These are phyloP conservation scores for Eucriotettix oculatus DNA, from an alignment of 2,888 invertebrate species.

Conservation along the genomic window DNA sequence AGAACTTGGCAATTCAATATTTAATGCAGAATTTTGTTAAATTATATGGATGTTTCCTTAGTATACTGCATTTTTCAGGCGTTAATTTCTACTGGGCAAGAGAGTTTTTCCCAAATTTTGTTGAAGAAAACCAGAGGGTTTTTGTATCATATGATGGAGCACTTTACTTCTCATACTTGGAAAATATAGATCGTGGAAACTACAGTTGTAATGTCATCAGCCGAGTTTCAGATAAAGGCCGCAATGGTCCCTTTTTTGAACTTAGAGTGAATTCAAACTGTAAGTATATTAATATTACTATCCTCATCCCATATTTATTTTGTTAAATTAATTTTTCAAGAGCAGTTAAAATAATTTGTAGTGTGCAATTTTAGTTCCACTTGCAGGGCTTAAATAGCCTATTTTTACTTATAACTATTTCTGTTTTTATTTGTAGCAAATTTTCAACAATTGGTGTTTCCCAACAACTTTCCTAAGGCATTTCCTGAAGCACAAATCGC, in stretches of 20 bases:
- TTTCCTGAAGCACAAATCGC: constrained; percentile 87
- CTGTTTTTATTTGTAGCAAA: constrained; percentile 36
- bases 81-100: constrained; percentile 87
- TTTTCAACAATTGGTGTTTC: constrained; percentile 79
- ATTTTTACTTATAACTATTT: background rate
- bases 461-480: constrained; percentile 88
- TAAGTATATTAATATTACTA: constrained; percentile 24
- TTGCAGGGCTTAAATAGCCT: background rate
- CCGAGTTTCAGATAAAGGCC: constrained; percentile 67
- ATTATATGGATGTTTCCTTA: background rate
- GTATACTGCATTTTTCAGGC: constrained; percentile 22
- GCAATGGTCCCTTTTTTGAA: constrained; percentile 79
- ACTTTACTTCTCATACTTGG: constrained; percentile 84
- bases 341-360: background rate
- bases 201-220: constrained; percentile 88
- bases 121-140: constrained; percentile 80
- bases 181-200: constrained; percentile 74
- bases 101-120: constrained; percentile 77
- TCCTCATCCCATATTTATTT: background rate
- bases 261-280: constrained; percentile 67
- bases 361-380: background rate
- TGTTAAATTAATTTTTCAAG: background rate
- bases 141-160: constrained; percentile 91
- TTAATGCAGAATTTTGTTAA: background rate
- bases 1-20: background rate